Base-by-base conservation (phyloP, 2,797 vertebrate species). In the Ctenopoma kingsleyae region DNA sequence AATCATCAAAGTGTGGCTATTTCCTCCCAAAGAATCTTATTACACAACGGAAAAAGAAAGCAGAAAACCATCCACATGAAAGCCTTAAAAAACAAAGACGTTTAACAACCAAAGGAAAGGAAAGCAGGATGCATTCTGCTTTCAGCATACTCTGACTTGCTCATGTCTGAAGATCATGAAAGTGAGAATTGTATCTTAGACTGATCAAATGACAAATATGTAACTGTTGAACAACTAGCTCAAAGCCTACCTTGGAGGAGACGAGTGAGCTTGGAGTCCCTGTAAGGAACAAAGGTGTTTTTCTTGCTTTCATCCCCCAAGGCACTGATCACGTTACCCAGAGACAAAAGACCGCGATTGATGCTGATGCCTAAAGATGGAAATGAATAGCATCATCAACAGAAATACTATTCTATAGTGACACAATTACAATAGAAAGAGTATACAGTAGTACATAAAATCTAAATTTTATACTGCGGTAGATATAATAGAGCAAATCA, bases 1-100 rank as follows among this genome's bases (percentile, higher is more conserved):
- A 0, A 99, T 97, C 97, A 99, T 99, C 55, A 99, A 85, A 0
- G 98, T 99, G 89, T 99, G 97, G 86, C 97, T 99, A 70, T 99
- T 99, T 15, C 98, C 98, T 54, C 98, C 98, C 65, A 99, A 80
- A 10, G 98, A 98, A 89, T 99, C 98, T 99, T 77, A 60, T 22
- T 13, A 61, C 55, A 54, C 11, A 65, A 11, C 3, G 17, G 16
- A 43, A 38, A 58, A 20, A 75, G n/a, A 11, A 20, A 43, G 38
- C 11, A 64, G 16, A 59, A 43, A 58, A 54, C 0, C 0, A 5
- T 27, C 57, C 0, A 66, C 2, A 23, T 19, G 8, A 17, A 5
- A 35, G 19, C 4, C 12, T n/a, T 30, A 8, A 61, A 56, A 56
- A 60, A 17, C 2, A 23, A 4, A 32, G 17, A 40, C 6, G 8